These are phyloP conservation scores for Daptonema setosum DNA, from an alignment of 2,888 invertebrate species.

Conservation along the genomic window DNA sequence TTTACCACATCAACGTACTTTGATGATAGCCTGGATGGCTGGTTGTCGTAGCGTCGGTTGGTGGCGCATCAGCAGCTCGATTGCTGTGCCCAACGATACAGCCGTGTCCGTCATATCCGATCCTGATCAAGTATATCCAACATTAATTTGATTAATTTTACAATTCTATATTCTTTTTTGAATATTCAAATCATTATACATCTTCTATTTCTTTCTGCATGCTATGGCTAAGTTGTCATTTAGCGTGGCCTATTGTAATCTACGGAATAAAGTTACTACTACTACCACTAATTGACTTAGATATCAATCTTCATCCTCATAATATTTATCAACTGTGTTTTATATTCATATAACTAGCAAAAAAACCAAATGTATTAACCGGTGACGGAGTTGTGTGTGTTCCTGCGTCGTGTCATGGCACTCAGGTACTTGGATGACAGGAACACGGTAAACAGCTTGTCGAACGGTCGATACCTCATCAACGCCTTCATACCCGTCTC, in stretches of 20 bases:
- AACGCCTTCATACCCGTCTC: slow-evolving; percentile 55
- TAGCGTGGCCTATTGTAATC: too few relatives aligned
- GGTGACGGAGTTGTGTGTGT: too few relatives aligned
- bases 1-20: slow-evolving; percentile 33
- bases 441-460: slow-evolving; percentile 52
- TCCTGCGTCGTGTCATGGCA: slow-evolving; percentile 45
- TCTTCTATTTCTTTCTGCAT: too few relatives aligned
- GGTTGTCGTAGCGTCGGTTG: slow-evolving; percentile 56
- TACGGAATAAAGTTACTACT: too few relatives aligned
- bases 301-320: too few relatives aligned
- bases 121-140: too few relatives aligned
- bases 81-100: slow-evolving; percentile 57
- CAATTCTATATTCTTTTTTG: not conserved
- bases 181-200: not conserved
- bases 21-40: slow-evolving; percentile 56
- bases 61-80: slow-evolving; percentile 71
- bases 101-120: slow-evolving; percentile 66
- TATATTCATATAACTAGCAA: too few relatives aligned
- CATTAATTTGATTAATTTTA: slow-evolving; percentile 2
- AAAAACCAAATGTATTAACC: too few relatives aligned
- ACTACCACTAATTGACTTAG: too few relatives aligned
- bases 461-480: slow-evolving; percentile 55
- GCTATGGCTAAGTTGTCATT: too few relatives aligned
- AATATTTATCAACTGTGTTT: too few relatives aligned
- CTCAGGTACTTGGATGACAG: slow-evolving; percentile 59